Base-by-base conservation (phyloP, 2,113 vertebrate genomes). In the Aegithalos caudatus region DNA sequence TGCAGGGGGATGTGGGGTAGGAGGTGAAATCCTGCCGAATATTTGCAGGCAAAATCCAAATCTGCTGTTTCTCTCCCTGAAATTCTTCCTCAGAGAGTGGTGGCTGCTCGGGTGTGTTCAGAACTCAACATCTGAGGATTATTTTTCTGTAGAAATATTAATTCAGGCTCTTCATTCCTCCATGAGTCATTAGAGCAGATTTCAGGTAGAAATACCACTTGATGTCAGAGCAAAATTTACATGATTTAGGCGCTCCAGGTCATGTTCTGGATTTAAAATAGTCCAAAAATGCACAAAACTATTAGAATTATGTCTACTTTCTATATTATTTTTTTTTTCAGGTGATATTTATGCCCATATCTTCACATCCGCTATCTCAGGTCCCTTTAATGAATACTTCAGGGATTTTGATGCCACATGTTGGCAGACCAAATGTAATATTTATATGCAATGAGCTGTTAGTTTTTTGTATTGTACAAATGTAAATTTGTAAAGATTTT, bases 361-460 rank as follows among this genome's bases (percentile, higher is more conserved):
- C 96, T 92, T 97, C 97, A 97, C 33, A 96, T 95, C 97, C 5
- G 86, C 94, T 97, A 95, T 97, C 96, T 98, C 97, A 98, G 97
- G 96, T 97, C 91, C 96, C 97, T 98, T 95, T 97, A 97, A 95
- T 97, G 96, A 97, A 96, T 92, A 95, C 97, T 98, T 98, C 97
- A 97, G 96, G 98, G 97, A 97, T 97, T 98, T 98, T 98, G 96
- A 97, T 98, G 97, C 92, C 97, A 92, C 91, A 60, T 72, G 95
- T 87, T 94, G 96, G 96, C 97, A 98, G 97, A 98, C 97, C 97
- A 98, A 98, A 98, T 98, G 98, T 97, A 98, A 97, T 97, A 97
- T 98, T 98, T 98, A 98, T 98, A 98, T 98, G 97, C 98, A 98
- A 97, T 96, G 91, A 97, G 96, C 86, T 96, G 95, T 97, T 97